Evolutionary conservation across 2,888 invertebrate species (phyloP), one percentile per base, ranked within the genome.

Genomic region (Blastobasis adustella): DNA sequence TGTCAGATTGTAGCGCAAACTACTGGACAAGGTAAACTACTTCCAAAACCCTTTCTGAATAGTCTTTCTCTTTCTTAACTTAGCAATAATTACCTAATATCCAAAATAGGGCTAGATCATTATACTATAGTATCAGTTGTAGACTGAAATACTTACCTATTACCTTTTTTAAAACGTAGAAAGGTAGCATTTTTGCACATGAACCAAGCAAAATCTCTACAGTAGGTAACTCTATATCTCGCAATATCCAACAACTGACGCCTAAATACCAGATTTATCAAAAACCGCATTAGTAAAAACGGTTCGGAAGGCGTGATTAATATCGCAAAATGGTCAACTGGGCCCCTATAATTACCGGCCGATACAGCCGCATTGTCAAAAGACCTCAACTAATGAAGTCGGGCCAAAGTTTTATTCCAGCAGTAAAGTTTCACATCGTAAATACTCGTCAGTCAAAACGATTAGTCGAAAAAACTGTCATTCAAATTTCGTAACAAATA

Each of bases 381-480:
- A 80, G 82, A 80, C 78, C 78, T 65, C 62, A 53, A 63, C 83
- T 85, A 85, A 87, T 86, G 83, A 85, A 86, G 85, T 83, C 67
- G 67, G 67, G 65, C 70, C 72, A 62, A 61, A 71, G 69, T 79
- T 84, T 86, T 84, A 87, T 85, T 80, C 79, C 75, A 69, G 70
- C 73, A 74, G 73, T 72, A 77, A 76, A 71, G 78, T 79, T 84
- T 86, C 84, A 82, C 84, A 76, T 85, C 85, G 82, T 87, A 87
- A 86, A 87, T 87, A 71, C 75, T 76, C 79, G 76, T 76, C 85
- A 84, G 87, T 86, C 87, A 86, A 80, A 86, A 86, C 85, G 81
- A 74, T 73, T 73, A 67, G 61, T 58, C 57, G 61, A 82, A 82
- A 78, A 82, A 78, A 72, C 55, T 69, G 73, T 77, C 10, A 8